phyloP scores from a whole-genome alignment of 2,888 invertebrate species.

The Acanthopleura granulata region DNA sequence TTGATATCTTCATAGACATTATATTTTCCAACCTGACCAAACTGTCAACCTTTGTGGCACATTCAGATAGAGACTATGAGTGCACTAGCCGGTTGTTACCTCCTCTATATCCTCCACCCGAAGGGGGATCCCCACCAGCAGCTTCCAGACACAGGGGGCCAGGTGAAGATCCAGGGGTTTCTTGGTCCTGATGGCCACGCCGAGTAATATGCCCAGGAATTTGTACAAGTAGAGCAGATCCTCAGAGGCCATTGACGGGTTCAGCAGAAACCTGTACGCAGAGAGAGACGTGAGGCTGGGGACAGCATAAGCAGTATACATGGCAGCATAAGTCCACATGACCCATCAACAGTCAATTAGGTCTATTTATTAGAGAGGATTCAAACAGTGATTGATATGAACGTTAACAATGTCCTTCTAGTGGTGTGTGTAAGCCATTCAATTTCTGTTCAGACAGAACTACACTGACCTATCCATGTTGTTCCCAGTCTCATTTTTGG shows the following conservation, averaged over 20 bases:
- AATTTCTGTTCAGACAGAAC: not conserved
- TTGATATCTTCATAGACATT: not conserved
- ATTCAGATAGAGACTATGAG: not conserved
- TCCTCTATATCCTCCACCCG: conserved; percentile 77
- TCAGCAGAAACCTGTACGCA: conserved; percentile 72
- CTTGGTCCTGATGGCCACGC: conserved; percentile 78
- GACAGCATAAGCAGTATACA: no score
- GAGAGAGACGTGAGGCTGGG: no score
- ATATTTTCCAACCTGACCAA: not conserved
- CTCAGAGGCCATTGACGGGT: conserved; percentile 74
- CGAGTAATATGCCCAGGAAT: conserved; percentile 77
- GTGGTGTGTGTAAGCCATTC: no score
- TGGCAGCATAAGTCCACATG: no score
- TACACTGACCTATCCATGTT: conserved; percentile 74
- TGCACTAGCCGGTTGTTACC: conserved; percentile 45
- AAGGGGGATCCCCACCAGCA: conserved; percentile 75
- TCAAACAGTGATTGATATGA: no score
- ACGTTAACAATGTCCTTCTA: no score
- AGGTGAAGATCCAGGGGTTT: conserved; percentile 77
- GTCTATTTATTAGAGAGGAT: no score
- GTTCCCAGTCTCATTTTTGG: conserved; percentile 76
- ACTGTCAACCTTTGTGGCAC: not conserved
- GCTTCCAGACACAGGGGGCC: conserved; percentile 76
- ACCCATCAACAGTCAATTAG: no score
- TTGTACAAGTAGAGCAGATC: conserved; percentile 76